A percentile compares a stretch with the other conserved stretches of the same genome.
Evolutionary conservation across 2,888 invertebrate genomes (phyloP).

Genomic region (Bursaphelenchus okinawaensis): DNA sequence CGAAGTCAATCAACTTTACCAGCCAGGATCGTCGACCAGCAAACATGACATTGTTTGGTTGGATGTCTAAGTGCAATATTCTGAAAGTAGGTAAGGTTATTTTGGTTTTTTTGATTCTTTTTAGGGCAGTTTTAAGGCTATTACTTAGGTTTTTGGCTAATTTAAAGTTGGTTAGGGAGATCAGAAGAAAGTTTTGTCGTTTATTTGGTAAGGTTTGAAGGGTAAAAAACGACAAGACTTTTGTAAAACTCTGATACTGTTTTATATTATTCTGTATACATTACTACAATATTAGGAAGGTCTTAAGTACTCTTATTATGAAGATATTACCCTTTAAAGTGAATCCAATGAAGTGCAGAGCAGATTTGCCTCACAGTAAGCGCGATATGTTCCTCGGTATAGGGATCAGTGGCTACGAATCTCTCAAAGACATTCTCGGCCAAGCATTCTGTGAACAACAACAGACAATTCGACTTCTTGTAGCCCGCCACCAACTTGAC

Average conservation of each 20-base stretch:
- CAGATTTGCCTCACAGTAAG: conserved; percentile 78
- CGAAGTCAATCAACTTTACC: conserved; percentile 86
- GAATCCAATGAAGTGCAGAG: conserved; percentile 85
- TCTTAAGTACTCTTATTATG: too few relatives aligned
- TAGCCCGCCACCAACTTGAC: conserved; percentile 63
- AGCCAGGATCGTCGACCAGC: conserved; percentile 68
- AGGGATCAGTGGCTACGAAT: conserved; percentile 80
- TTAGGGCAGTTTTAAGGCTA: too few relatives aligned
- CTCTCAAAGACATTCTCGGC: conserved; percentile 78
- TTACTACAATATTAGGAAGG: too few relatives aligned
- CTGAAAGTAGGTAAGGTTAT: too few relatives aligned
- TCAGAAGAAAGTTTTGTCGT: too few relatives aligned
- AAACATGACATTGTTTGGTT: conserved; percentile 92
- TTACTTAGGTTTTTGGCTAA: too few relatives aligned
- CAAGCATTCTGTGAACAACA: conserved; percentile 61
- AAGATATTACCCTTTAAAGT: conserved; percentile 78
- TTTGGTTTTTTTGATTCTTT: too few relatives aligned
- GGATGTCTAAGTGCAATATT: conserved; percentile 78
- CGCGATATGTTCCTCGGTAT: conserved; percentile 84
- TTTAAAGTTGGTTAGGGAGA: too few relatives aligned
- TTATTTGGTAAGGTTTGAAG: too few relatives aligned
- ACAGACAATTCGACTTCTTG: conserved; percentile 63
- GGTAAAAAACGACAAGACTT: too few relatives aligned
- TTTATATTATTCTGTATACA: too few relatives aligned
- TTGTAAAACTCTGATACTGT: too few relatives aligned